These are phyloP conservation scores for Pseudoatta argentina DNA, from an alignment of 1,140 invertebrate species.

Conservation along the genomic window DNA sequence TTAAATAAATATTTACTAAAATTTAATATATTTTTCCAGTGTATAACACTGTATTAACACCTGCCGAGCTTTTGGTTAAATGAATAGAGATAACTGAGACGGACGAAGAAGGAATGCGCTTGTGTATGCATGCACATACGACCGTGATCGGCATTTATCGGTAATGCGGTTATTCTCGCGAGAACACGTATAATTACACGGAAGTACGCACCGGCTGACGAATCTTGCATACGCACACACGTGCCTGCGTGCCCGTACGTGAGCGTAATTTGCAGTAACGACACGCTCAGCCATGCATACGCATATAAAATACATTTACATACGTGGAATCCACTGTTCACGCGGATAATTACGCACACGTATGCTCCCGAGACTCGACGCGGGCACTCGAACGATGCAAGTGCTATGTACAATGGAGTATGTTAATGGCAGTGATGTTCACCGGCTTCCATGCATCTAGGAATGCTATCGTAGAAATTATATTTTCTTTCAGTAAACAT, in stretches of 20 bases:
- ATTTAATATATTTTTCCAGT: too few relatives aligned
- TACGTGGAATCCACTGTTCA: constrained; percentile 72
- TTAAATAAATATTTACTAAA: too few relatives aligned
- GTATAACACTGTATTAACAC: neutral
- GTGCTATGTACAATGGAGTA: constrained; percentile 33
- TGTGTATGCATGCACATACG: neutral
- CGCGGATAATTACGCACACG: constrained; percentile 71
- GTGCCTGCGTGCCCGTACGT: constrained; percentile 35
- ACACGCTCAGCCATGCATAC: constrained; percentile 68
- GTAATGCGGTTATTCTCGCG: constrained; percentile 44
- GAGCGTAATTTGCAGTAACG: constrained; percentile 72
- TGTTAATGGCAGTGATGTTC: constrained; percentile 31
- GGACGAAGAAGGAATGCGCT: neutral
- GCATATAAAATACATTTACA: constrained; percentile 70
- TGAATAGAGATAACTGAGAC: neutral
- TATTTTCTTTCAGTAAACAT: neutral
- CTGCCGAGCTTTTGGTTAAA: neutral
- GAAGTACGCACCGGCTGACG: constrained; percentile 49
- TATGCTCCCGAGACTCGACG: constrained; percentile 31
- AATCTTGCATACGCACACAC: constrained; percentile 44
- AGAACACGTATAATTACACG: constrained; percentile 57
- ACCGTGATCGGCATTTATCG: constrained; percentile 42
- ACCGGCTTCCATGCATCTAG: neutral
- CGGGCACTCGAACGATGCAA: constrained; percentile 44
- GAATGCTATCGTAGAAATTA: neutral